Percentiles rank a stretch among this genome's conserved stretches.
Evolutionary conservation across 2,797 vertebrate species (phyloP).

Genomic region (Ceryle rudis): DNA sequence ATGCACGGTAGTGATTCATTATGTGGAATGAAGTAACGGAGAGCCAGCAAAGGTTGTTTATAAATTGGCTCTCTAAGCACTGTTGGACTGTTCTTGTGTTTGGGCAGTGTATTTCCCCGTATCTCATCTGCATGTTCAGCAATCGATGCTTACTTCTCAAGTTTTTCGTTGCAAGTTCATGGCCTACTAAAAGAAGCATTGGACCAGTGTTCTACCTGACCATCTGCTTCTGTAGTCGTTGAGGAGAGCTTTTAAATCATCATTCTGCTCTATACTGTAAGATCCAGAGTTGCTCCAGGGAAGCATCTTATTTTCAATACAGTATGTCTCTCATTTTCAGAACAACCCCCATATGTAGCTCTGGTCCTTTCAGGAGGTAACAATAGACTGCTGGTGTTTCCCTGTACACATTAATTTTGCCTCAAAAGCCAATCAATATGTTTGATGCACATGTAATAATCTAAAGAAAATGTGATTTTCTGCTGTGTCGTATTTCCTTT

Average conservation of each 20-base stretch:
- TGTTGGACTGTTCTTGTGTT: neutral
- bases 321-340: neutral
- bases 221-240: neutral
- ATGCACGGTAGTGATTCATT: neutral
- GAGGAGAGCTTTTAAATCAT: neutral
- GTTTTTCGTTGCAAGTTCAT: neutral
- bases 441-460: slow-evolving; percentile 18
- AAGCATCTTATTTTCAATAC: neutral
- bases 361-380: neutral
- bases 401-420: neutral
- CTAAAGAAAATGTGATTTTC: neutral
- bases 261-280: neutral
- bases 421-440: neutral
- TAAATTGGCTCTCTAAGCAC: neutral
- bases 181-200: neutral
- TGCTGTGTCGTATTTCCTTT: slow-evolving; percentile 19
- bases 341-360: neutral
- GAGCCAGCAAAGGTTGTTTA: neutral
- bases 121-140: neutral
- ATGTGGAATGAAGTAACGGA: neutral
- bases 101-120: neutral
- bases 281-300: neutral
- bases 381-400: neutral
- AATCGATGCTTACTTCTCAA: neutral
- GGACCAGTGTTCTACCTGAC: neutral